These are phyloP conservation scores for Rhyzopertha dominica DNA, from an alignment of 1,140 invertebrate species.

Conservation along the genomic window DNA sequence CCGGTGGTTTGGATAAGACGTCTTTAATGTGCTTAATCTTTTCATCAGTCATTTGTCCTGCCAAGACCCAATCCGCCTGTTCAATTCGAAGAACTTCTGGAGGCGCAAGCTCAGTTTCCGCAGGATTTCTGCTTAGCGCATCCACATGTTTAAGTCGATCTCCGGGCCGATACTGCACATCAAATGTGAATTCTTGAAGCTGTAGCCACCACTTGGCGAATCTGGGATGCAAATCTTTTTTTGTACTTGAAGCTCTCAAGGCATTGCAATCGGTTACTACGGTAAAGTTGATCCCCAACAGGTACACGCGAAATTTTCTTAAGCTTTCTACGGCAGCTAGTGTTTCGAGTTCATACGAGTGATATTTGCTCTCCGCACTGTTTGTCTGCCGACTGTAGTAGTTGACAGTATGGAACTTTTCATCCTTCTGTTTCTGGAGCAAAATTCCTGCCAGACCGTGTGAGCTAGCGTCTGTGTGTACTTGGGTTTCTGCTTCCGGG, in stretches of 20 bases:
- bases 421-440: constrained; percentile 31
- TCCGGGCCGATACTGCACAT: constrained; percentile 32
- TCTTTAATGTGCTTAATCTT: constrained; percentile 12
- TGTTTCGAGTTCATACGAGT: constrained; percentile 43
- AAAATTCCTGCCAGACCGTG: constrained; percentile 35
- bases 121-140: constrained; percentile 32
- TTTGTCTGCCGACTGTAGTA: constrained; percentile 27
- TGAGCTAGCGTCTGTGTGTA: constrained; percentile 39
- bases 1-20: constrained; percentile 16
- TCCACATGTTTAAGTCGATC: constrained; percentile 34
- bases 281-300: constrained; percentile 20
- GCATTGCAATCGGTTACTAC: constrained; percentile 34
- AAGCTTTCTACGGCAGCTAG: constrained; percentile 20
- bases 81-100: constrained; percentile 9
- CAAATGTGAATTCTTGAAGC: constrained; percentile 34
- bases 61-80: constrained; percentile 19
- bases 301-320: constrained; percentile 25
- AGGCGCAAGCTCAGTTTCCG: background rate
- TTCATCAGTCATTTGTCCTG: constrained; percentile 19
- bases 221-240: constrained; percentile 29
- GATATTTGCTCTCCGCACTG: constrained; percentile 25
- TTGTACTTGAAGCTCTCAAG: constrained; percentile 18
- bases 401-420: constrained; percentile 14
- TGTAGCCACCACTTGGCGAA: constrained; percentile 36
- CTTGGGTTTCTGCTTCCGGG: constrained; percentile 21